Conservation (phyloP, 1,140 invertebrate genomes). For the Matsumurasca onukii region DNA sequence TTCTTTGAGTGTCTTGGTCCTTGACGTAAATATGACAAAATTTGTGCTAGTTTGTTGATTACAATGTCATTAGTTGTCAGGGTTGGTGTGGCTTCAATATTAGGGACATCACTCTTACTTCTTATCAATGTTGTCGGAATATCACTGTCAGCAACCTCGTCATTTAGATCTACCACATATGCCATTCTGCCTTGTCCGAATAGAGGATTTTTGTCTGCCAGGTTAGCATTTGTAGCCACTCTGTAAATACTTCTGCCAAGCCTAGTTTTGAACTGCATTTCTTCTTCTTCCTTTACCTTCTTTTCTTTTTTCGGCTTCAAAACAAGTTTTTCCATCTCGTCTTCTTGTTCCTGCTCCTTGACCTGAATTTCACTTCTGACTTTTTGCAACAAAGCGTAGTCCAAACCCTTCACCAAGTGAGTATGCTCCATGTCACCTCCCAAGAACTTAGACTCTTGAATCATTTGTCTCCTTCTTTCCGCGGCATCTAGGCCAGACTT, state of each 20-base stretch:
- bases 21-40: constrained; percentile 90
- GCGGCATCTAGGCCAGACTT: constrained; percentile 93
- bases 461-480: constrained; percentile 92
- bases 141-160: constrained; percentile 87
- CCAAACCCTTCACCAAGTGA: constrained; percentile 99
- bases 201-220: constrained; percentile 85
- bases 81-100: constrained; percentile 72
- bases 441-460: constrained; percentile 99
- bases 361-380: constrained; percentile 80
- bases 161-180: constrained; percentile 94
- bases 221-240: constrained; percentile 57
- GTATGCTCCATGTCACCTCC: constrained; percentile 99
- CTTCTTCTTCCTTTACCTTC: constrained; percentile 61
- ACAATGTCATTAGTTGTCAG: constrained; percentile 94
- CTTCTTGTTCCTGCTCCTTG: constrained; percentile 81
- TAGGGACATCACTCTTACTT: constrained; percentile 92
- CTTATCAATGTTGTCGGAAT: constrained; percentile 95
- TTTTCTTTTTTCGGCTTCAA: constrained; percentile 56
- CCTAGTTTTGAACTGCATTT: constrained; percentile 77
- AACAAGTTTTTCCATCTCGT: constrained; percentile 74
- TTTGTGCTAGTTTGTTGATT: constrained; percentile 96
- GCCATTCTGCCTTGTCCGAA: constrained; percentile 97
- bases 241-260: constrained; percentile 76
- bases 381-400: constrained; percentile 99
- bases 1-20: constrained; percentile 76